Base-by-base conservation (phyloP, 2,113 vertebrate genomes). In the Eptesicus fuscus region DNA sequence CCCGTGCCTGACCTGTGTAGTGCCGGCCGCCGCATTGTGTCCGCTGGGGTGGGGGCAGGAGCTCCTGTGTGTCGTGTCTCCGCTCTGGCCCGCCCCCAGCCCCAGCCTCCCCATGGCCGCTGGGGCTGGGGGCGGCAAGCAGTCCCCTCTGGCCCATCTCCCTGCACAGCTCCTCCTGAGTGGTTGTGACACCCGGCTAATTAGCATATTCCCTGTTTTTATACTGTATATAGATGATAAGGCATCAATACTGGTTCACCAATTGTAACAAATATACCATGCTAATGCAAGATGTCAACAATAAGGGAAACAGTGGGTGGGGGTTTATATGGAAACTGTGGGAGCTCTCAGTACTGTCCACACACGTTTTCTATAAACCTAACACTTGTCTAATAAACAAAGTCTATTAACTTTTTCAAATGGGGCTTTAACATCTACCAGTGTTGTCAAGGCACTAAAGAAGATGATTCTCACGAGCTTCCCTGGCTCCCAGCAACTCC, bases 381-480 rank as follows among this genome's bases (percentile, higher is more conserved):
- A 11, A 88, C 91, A 53, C 2, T 71, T 40, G 40, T 76, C 65
- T 88, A 44, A 76, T 59, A 61, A 53, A 69, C 3, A 42, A 90
- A 65, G n/a, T 44, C 67, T 73, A 30, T 73, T 67, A 61, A n/a
- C 47, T 37, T 28, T 83, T 63, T 90, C 44, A 12, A 51, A 51
- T 42, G 11, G 17, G 44, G 4, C n/a, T 90, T 71, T 82, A 37
- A 56, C 18, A 51, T 35, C 51, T 40, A 83, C 63, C 40, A 37
- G 2, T 83, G 63, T 88, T 44, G 5, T 56, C 28, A 84, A 85
- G 37, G 4, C 8, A 74, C 42, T 18, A 76, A 95, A 70, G 32
- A 82, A 63, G 13, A 25, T 28, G 25, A 8, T 2, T 0, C 11
- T 28, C 8, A 0, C 0, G 30, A 53, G 8, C 5, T 16, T n/a